Evolutionary conservation across 2,888 invertebrate species (phyloP).

Genomic region (Pachymerium ferrugineum): DNA sequence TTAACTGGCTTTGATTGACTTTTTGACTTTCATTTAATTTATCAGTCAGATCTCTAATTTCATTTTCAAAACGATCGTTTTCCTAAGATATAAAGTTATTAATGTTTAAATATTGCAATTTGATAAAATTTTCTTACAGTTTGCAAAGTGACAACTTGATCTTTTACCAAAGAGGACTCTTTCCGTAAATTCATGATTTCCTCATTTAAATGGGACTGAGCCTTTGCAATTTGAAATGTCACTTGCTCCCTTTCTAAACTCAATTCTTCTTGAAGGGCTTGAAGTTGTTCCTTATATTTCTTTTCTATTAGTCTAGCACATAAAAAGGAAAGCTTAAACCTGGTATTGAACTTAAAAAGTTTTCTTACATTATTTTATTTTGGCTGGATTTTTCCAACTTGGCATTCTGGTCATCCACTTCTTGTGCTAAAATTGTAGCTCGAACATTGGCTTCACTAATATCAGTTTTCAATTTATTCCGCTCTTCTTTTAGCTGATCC

Average conservation of each 20-base stretch:
- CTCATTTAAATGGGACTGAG: constrained; percentile 53
- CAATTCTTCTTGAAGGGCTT: constrained; percentile 63
- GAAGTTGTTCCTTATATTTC: constrained; percentile 68
- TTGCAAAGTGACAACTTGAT: background rate
- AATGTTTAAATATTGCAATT: background rate
- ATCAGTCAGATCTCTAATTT: constrained; percentile 47
- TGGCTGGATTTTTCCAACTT: constrained; percentile 71
- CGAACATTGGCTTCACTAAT: constrained; percentile 75
- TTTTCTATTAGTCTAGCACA: constrained; percentile 60
- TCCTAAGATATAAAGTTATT: constrained; percentile 41
- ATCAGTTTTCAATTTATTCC: constrained; percentile 72
- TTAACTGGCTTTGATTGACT: constrained; percentile 43
- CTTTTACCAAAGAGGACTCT: background rate
- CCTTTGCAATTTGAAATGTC: constrained; percentile 52
- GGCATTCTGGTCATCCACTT: constrained; percentile 84
- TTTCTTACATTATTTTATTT: constrained; percentile 57
- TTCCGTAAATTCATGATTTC: constrained; percentile 40
- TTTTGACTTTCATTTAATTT: constrained; percentile 56
- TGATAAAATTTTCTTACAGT: background rate
- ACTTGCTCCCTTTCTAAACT: constrained; percentile 69
- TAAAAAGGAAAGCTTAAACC: background rate
- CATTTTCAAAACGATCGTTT: constrained; percentile 44
- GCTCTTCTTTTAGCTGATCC: constrained; percentile 66
- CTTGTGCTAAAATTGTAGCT: constrained; percentile 74
- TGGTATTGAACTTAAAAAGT: background rate